These are phyloP conservation scores for Triplophysa bombifrons DNA, from an alignment of 2,797 vertebrate genomes.

Conservation along the genomic window DNA sequence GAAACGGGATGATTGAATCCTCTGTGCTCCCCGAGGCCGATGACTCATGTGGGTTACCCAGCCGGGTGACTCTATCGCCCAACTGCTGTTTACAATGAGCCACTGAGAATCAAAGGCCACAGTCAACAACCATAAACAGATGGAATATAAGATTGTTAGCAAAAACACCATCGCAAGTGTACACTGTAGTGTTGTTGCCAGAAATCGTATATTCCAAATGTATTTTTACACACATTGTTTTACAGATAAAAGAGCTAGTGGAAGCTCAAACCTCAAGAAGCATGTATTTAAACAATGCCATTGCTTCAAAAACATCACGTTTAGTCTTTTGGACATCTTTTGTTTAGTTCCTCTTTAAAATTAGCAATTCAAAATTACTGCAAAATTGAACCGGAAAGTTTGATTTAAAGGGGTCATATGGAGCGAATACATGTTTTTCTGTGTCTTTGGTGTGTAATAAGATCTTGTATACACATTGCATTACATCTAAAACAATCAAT, in stretches of 20 bases:
- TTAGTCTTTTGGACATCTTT: no score
- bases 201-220: neutral
- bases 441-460: no score
- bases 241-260: neutral
- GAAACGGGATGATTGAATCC: constrained; percentile 37
- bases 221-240: neutral
- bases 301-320: no score
- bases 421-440: no score
- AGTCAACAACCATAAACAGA: constrained; percentile 27
- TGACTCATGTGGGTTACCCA: constrained; percentile 41
- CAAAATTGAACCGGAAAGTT: no score
- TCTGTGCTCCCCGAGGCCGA: constrained; percentile 18
- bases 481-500: no score
- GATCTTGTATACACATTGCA: no score
- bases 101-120: constrained; percentile 4
- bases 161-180: neutral
- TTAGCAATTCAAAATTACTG: no score
- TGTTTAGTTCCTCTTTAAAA: no score
- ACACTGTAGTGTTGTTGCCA: constrained; percentile 3
- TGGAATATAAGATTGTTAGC: neutral
- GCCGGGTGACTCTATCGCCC: constrained; percentile 2
- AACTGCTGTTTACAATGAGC: constrained; percentile 39
- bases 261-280: neutral
- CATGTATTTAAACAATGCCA: no score
- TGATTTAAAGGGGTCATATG: no score